Percentiles rank a stretch among this genome's conserved stretches.
Evolutionary conservation across 1,140 invertebrate genomes (phyloP).

Genomic region (Hypothenemus hampei): DNA sequence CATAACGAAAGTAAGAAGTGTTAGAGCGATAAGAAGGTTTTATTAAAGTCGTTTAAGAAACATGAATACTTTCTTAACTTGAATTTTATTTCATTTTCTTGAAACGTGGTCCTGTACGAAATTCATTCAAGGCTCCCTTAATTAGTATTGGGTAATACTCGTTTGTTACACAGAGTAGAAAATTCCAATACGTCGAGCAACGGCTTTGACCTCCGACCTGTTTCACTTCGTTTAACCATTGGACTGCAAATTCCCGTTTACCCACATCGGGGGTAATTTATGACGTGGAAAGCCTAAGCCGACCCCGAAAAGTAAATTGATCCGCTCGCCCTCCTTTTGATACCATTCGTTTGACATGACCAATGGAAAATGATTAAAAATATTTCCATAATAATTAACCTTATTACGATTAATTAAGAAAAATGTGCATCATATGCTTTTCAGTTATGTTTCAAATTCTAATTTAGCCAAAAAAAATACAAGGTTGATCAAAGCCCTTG

Average conservation of each 20-base stretch:
- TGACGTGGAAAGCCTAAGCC: conserved; percentile 14
- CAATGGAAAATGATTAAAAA: no score
- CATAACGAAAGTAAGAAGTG: not conserved
- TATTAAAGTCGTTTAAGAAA: not conserved
- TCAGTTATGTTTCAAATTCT: no score
- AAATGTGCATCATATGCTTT: no score
- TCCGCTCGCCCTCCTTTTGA: no score
- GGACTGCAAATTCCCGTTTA: conserved; percentile 17
- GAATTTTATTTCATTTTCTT: not conserved
- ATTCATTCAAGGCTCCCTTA: no score
- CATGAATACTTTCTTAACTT: not conserved
- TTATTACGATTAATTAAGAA: no score
- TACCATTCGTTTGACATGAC: conserved; percentile 13
- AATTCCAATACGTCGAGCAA: conserved; percentile 12
- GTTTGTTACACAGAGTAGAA: conserved; percentile 6
- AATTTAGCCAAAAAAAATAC: no score
- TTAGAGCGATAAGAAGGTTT: not conserved
- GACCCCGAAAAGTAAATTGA: conserved; percentile 13
- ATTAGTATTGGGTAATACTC: no score
- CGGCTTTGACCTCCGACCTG: conserved; percentile 6
- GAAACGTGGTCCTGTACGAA: no score
- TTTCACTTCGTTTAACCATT: conserved; percentile 13
- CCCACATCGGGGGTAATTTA: conserved; percentile 10
- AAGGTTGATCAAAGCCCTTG: no score
- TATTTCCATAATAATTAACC: no score